Evolutionary conservation across 1,140 invertebrate genomes (phyloP).

Genomic region (Micrasema longulum): DNA sequence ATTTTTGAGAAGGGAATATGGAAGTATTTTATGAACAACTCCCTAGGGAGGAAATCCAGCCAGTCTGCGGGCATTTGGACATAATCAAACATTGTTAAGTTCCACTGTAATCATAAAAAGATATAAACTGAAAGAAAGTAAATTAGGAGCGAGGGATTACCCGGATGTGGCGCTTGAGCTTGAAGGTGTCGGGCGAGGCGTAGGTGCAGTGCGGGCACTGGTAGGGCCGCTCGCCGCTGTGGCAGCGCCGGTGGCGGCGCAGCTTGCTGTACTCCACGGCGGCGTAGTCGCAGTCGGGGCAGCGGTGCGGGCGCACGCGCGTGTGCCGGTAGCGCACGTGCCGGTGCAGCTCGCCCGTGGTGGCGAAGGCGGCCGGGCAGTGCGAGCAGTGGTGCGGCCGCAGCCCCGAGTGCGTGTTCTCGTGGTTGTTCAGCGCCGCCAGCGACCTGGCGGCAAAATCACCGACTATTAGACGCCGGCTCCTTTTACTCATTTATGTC

Average conservation of each 20-base stretch:
- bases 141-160: no score
- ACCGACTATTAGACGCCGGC: no score
- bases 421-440: constrained; percentile 89
- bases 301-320: constrained; percentile 95
- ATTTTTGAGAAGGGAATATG: no score
- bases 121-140: no score
- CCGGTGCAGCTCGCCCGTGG: constrained; percentile 90
- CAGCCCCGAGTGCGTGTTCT: constrained; percentile 93
- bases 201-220: constrained; percentile 97
- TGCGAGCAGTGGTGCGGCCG: constrained; percentile 86
- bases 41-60: no score
- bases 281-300: constrained; percentile 94
- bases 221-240: constrained; percentile 88
- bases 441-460: no score
- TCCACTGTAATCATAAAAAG: no score
- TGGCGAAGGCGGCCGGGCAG: constrained; percentile 91
- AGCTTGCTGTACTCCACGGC: constrained; percentile 94
- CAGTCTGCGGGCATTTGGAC: no score
- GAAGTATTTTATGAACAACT: no score
- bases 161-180: constrained; percentile 93
- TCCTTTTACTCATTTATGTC: no score
- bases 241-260: constrained; percentile 92
- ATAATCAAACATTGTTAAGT: no score
- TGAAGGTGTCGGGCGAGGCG: constrained; percentile 97
- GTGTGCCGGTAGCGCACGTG: constrained; percentile 94